A percentile compares a stretch with the other conserved stretches of the same genome.
Evolutionary conservation across 2,113 vertebrate species (phyloP).

Genomic region (Centropus bengalensis): DNA sequence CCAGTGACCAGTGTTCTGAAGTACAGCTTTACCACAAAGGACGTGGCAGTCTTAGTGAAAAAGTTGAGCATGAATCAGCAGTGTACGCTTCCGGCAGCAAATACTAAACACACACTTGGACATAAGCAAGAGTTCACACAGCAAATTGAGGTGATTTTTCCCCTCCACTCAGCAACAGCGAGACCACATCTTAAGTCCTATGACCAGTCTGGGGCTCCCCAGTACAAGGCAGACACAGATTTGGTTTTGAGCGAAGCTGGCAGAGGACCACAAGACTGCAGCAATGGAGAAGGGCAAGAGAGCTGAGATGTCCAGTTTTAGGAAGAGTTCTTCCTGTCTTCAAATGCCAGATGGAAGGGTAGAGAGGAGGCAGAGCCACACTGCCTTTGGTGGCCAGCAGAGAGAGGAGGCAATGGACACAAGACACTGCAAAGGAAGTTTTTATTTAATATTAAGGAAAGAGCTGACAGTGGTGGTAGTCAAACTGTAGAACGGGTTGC

Average conservation of each 20-base stretch:
- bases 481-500: not conserved
- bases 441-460: not conserved
- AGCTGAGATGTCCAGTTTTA: not conserved
- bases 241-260: not conserved
- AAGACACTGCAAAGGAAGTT: not conserved
- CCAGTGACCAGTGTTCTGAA: rapidly evolving
- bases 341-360: not conserved
- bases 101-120: not conserved
- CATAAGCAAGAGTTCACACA: not conserved
- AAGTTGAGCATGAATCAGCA: not conserved
- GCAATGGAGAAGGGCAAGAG: not conserved
- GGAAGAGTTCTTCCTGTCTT: not conserved
- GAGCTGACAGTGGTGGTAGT: not conserved
- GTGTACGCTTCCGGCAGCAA: not conserved
- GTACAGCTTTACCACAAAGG: not conserved
- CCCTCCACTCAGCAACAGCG: not conserved
- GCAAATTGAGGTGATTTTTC: not conserved
- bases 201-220: not conserved
- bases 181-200: not conserved
- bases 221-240: not conserved
- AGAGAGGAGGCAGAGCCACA: not conserved
- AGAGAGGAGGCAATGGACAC: not conserved
- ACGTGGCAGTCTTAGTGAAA: not conserved
- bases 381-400: rapidly evolving
- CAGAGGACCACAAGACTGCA: not conserved